Base-by-base conservation (phyloP, 2,888 invertebrate species). In the Napeogenes sylphis region DNA sequence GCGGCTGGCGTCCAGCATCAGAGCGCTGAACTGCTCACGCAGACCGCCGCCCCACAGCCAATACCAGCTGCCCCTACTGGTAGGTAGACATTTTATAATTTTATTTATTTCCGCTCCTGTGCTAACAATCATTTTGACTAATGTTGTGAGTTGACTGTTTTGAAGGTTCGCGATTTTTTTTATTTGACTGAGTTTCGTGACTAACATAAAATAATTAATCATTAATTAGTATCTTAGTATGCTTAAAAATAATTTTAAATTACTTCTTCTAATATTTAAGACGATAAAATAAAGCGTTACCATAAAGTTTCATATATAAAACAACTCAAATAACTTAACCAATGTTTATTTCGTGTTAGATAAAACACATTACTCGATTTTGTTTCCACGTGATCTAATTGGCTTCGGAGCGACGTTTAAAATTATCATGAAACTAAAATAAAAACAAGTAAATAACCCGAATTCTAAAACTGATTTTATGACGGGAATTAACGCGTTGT, bases 401-500 rank as follows among this genome's bases (percentile, higher is more conserved):
- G 85, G 86, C 85, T 81, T 80, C 84, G 77, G 81, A 79, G 78
- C 78, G 82, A 76, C 73, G 86, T 88, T 87, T 86, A 90, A 90
- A 90, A 89, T 87, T 85, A 89, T 87, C 88, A 84, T 85, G 84
- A 79, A 84, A 83, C 88, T 86, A 83, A 89, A 89, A 90, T 89
- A 88, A 89, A 90, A 89, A 87, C 84, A 90, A 88, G 88, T 89
- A 90, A 90, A 90, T 89, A 89, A 88, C 87, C 88, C 85, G 87
- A 87, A 88, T 90, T 88, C 90, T 90, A 89, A 90, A 90, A 87
- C 83, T 84, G 90, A 90, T 90, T 90, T 90, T 90, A 90, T 88
- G 90, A 90, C 89, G 88, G 87, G 90, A 90, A 90, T 90, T 90
- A 90, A 90, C 90, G 89, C 84, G 89, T 90, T 88, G 89, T 90